Evolutionary conservation across 2,888 invertebrate genomes (phyloP).

Genomic region (Phrixothrix hirtus): DNA sequence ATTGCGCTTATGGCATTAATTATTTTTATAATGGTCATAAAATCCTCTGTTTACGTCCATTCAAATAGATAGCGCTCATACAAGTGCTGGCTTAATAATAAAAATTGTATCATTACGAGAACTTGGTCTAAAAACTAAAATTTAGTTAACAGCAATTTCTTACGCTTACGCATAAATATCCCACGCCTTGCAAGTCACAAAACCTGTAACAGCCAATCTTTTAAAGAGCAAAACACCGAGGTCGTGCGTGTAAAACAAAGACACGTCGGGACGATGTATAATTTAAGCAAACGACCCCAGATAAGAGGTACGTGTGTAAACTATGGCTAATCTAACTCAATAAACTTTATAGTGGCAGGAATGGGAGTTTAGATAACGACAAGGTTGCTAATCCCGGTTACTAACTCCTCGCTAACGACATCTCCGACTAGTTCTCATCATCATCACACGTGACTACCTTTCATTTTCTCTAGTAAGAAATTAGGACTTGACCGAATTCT

Average conservation of each 20-base stretch:
- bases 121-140: constrained; percentile 13
- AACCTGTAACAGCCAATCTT: constrained; percentile 36
- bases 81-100: too few relatives aligned
- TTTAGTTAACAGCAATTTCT: constrained; percentile 39
- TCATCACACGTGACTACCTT: constrained; percentile 26
- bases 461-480: constrained; percentile 16
- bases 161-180: constrained; percentile 42
- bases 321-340: constrained; percentile 59
- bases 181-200: constrained; percentile 44
- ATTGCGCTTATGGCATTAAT: too few relatives aligned
- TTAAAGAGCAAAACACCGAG: constrained; percentile 48
- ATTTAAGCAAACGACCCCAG: constrained; percentile 56
- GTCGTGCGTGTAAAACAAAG: constrained; percentile 51
- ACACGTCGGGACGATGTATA: constrained; percentile 51
- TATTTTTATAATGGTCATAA: too few relatives aligned
- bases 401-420: constrained; percentile 53
- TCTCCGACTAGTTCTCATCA: constrained; percentile 48
- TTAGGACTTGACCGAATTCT: constrained; percentile 12
- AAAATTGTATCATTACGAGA: too few relatives aligned
- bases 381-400: constrained; percentile 54
- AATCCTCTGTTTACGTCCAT: too few relatives aligned
- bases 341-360: constrained; percentile 59
- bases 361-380: constrained; percentile 57
- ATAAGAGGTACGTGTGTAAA: constrained; percentile 58
- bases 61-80: background rate